Base-by-base conservation (phyloP, 2,113 vertebrate genomes). In the Peucedramus taeniatus region DNA sequence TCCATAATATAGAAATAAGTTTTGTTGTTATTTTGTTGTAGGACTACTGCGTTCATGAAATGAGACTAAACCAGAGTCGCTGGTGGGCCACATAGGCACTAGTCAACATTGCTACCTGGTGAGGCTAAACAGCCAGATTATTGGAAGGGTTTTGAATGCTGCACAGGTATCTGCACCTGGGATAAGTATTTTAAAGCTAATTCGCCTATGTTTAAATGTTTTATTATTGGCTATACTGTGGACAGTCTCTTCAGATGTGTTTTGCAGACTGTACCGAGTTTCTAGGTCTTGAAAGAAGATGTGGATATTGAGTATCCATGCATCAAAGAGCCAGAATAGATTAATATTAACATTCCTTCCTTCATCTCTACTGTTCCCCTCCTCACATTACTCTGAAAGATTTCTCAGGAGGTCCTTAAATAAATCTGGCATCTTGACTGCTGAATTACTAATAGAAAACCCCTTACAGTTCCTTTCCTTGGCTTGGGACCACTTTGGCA, bases 391-490 rank as follows among this genome's bases (percentile, higher is more conserved):
- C 76, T 76, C 82, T 77, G 24, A 63, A 75, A 49, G 15, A 54
- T 87, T 93, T 63, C 35, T 65, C 42, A 53, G 5, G 15, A 72
- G 10, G 1, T 11, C 59, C 33, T 93, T 81, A 81, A 81, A 91
- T 4, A 66, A 59, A 69, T 71, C 37, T 71, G 35, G 3, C 33
- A 65, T 14, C 6, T 56, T 31, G 50, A 7, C 31, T 71, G 30
- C 5, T 50, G 37, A 44, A 17, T 51, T 64, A 35, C 66, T 82
- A 21, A 26, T 14, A 44, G 13, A 11, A 45, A 80, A 76, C n/a
- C 10, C 5, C 7, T 50, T 44, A 15, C 1, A 0, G 0, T 37
- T 10, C 19, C 11, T 70, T 57, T 95, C 33, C 30, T 81, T 79
- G 63, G 20, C 31, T 7, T 68, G 14, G 27, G 17, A 56, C 10